phyloP scores from a whole-genome alignment of 2,113 vertebrate genomes.

The Trematocara stigmaticum region DNA sequence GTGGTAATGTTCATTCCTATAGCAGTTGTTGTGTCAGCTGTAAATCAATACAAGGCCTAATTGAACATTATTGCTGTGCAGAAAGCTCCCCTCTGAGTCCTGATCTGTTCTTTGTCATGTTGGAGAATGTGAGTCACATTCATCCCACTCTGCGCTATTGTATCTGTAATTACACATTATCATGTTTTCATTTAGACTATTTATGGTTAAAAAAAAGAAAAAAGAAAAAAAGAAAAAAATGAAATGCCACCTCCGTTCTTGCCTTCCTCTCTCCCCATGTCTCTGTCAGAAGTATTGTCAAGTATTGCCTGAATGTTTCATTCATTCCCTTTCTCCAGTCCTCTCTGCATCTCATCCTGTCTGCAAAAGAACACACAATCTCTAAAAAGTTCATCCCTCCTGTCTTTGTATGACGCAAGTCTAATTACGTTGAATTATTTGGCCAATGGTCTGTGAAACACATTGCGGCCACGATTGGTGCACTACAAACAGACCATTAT shows the following conservation, averaged over 20 bases:
- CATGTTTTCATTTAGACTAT: conserved; percentile 12
- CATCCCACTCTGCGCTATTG: background rate
- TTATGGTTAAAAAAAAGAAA: background rate
- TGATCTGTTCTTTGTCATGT: background rate
- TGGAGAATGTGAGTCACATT: background rate
- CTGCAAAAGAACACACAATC: background rate
- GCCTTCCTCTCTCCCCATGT: background rate
- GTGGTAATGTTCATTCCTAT: background rate
- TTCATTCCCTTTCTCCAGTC: background rate
- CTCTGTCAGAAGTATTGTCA: background rate
- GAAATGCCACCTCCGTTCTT: conserved; percentile 6
- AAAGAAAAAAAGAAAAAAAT: background rate
- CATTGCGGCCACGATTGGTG: conserved; percentile 45
- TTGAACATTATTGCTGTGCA: background rate
- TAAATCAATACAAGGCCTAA: background rate
- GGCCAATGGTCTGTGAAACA: conserved; percentile 59
- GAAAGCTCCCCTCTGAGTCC: background rate
- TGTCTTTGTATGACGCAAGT: conserved; percentile 1
- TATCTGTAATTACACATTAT: conserved; percentile 12
- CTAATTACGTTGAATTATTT: conserved; percentile 57
- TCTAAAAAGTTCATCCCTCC: background rate
- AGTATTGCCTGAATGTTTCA: conserved; percentile 1
- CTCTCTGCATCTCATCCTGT: background rate
- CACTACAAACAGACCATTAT: conserved; percentile 61
- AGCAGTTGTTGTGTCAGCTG: background rate